Conservation (phyloP, 2,113 vertebrate species). For the Apteryx owenii region DNA sequence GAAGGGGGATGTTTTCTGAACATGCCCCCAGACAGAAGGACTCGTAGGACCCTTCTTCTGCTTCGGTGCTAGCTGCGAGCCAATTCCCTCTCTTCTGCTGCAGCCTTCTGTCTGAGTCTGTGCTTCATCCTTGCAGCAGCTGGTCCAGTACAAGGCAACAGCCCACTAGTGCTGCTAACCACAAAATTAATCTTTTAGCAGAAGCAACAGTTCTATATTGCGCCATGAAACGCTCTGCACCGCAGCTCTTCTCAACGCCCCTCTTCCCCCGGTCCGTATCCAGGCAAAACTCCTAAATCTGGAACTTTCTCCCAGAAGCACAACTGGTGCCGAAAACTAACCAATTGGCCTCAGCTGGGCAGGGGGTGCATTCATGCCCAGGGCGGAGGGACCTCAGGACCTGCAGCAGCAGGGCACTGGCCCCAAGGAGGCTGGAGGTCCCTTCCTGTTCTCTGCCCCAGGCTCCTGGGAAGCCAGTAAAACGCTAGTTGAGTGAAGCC, state of each 20-base stretch:
- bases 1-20: neutral
- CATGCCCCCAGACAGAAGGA: neutral
- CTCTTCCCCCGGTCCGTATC: neutral
- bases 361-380: neutral
- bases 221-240: neutral
- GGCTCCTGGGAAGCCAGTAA: rapidly evolving
- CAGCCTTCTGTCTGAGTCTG: neutral
- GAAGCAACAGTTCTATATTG: neutral
- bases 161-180: neutral
- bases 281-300: neutral
- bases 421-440: neutral
- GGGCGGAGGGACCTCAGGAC: neutral
- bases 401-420: no score
- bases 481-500: neutral
- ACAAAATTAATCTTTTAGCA: neutral
- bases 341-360: neutral
- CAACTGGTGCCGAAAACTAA: neutral
- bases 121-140: neutral
- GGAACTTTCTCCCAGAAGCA: neutral
- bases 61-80: neutral
- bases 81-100: neutral
- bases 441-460: neutral
- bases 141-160: neutral
- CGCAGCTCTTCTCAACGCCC: neutral
- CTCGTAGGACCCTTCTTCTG: neutral